Percentiles rank a stretch among this genome's conserved stretches.
These are phyloP conservation scores for Sturnira hondurensis DNA, from an alignment of 2,113 vertebrate genomes.

Conservation along the genomic window DNA sequence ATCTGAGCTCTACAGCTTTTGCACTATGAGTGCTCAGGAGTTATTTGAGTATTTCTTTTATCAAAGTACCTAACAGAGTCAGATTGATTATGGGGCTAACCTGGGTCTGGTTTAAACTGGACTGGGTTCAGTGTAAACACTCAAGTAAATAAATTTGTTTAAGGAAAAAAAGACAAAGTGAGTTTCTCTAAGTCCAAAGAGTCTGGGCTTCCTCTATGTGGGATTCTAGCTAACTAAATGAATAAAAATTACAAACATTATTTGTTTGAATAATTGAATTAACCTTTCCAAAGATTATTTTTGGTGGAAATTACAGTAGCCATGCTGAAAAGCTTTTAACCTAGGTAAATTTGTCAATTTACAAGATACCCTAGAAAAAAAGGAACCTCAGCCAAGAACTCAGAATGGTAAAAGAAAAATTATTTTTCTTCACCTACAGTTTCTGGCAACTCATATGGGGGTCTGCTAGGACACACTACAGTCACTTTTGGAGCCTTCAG, in stretches of 20 bases:
- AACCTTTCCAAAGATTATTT: background rate
- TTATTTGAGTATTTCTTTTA: background rate
- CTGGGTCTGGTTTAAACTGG: background rate
- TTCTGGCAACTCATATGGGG: background rate
- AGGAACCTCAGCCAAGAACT: background rate
- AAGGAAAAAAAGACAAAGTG: background rate
- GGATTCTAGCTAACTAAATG: background rate
- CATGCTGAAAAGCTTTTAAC: background rate
- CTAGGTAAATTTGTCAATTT: background rate
- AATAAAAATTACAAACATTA: background rate
- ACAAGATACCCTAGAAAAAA: background rate
- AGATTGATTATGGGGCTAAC: background rate
- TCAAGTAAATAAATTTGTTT: background rate
- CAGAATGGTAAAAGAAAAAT: background rate
- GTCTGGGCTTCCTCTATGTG: background rate
- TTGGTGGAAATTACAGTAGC: background rate
- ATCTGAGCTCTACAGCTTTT: background rate
- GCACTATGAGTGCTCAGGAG: background rate
- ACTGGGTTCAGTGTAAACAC: background rate
- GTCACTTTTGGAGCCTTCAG: background rate
- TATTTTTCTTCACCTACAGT: background rate
- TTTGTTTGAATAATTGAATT: background rate
- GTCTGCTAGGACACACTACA: background rate
- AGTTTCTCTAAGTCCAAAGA: background rate
- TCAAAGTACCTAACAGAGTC: background rate